Percentiles rank a stretch among this genome's conserved stretches.
Conservation (phyloP, 2,888 invertebrate species). For the Pheosia gnoma region DNA sequence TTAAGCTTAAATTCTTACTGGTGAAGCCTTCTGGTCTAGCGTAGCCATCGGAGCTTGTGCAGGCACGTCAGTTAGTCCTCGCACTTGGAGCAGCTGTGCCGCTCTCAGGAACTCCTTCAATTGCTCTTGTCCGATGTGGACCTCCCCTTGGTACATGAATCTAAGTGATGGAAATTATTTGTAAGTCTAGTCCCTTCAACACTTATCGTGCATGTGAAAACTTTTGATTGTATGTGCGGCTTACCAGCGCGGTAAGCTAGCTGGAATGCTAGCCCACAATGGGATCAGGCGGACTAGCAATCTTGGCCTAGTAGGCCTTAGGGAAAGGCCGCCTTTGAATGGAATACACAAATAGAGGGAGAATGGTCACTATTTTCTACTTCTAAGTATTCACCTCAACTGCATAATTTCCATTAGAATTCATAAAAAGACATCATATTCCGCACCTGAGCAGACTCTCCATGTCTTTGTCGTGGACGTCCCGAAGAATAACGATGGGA, state of each 20-base stretch:
- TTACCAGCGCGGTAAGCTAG: no score
- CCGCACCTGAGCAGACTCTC: slow-evolving; percentile 90
- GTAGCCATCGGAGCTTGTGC: slow-evolving; percentile 75
- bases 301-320: no score
- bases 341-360: no score
- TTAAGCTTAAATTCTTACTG: slow-evolving; percentile 79
- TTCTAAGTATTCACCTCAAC: no score
- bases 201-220: no score
- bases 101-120: slow-evolving; percentile 93
- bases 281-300: no score
- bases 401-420: no score
- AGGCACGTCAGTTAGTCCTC: slow-evolving; percentile 93
- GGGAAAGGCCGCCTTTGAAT: no score
- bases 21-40: slow-evolving; percentile 87
- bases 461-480: slow-evolving; percentile 93
- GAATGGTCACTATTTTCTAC: no score
- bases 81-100: slow-evolving; percentile 93
- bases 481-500: slow-evolving; percentile 94
- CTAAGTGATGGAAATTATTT: slow-evolving; percentile 41
- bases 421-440: no score
- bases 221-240: no score
- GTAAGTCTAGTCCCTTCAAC: neutral
- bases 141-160: slow-evolving; percentile 97
- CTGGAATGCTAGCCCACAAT: no score
- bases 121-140: slow-evolving; percentile 94